phyloP scores from a whole-genome alignment of 2,888 invertebrate genomes.

The Euzophera pinguis region DNA sequence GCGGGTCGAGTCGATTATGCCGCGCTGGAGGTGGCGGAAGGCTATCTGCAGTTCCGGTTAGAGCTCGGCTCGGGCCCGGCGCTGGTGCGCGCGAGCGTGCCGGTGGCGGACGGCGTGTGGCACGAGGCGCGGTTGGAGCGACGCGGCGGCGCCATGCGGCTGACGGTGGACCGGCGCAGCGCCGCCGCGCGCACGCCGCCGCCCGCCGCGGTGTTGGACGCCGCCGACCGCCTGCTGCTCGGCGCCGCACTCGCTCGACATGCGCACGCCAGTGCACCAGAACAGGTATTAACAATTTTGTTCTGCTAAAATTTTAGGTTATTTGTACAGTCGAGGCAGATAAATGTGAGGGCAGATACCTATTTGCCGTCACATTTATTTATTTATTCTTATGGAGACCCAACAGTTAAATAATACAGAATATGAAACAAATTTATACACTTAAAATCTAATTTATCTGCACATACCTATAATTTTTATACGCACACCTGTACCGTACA shows the following conservation, averaged over 20 bases:
- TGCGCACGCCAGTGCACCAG: slow-evolving; percentile 82
- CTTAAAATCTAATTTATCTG: no score
- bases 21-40: slow-evolving; percentile 90
- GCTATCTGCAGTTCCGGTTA: slow-evolving; percentile 92
- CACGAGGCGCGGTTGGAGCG: slow-evolving; percentile 90
- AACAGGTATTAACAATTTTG: slow-evolving; percentile 42
- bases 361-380: no score
- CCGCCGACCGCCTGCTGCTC: slow-evolving; percentile 89
- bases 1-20: slow-evolving; percentile 94
- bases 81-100: slow-evolving; percentile 83
- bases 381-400: no score
- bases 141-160: slow-evolving; percentile 87
- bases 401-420: no score
- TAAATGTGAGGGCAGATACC: no score
- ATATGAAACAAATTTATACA: no score
- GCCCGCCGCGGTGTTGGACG: slow-evolving; percentile 91
- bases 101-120: slow-evolving; percentile 79
- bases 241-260: slow-evolving; percentile 91
- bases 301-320: no score
- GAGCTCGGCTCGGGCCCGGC: slow-evolving; percentile 96
- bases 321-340: no score
- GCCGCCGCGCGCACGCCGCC: slow-evolving; percentile 84
- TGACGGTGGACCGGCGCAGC: slow-evolving; percentile 89
- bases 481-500: no score
- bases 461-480: no score